Evolutionary conservation across 2,113 vertebrate species (phyloP).

Genomic region (Strix uralensis): DNA sequence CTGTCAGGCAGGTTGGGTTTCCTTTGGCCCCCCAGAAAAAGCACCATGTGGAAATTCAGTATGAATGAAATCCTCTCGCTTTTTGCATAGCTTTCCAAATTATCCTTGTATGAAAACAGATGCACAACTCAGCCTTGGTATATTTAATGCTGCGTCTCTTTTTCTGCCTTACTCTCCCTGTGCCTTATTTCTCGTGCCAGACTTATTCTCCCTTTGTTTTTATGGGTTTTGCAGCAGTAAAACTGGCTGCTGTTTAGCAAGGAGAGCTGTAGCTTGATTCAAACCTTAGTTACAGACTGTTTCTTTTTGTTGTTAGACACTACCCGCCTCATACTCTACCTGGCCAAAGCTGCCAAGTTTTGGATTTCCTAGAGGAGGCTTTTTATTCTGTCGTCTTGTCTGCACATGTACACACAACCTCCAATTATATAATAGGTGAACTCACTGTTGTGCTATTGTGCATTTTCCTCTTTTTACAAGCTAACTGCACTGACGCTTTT

Average conservation of each 20-base stretch:
- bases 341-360: slow-evolving; percentile 79
- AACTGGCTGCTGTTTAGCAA: slow-evolving; percentile 74
- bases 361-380: slow-evolving; percentile 79
- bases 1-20: background rate
- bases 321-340: slow-evolving; percentile 74
- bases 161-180: slow-evolving; percentile 14
- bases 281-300: slow-evolving; percentile 71
- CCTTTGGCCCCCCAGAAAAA: background rate
- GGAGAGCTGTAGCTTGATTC: slow-evolving; percentile 69
- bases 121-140: background rate
- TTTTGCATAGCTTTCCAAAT: slow-evolving; percentile 19
- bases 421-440: slow-evolving; percentile 80
- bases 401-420: slow-evolving; percentile 79
- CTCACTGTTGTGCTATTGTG: slow-evolving; percentile 78
- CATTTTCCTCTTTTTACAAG: slow-evolving; percentile 75
- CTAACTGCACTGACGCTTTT: slow-evolving; percentile 71
- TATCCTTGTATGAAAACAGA: slow-evolving; percentile 28
- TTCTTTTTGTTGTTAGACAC: slow-evolving; percentile 76
- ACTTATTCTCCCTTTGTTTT: slow-evolving; percentile 70
- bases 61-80: background rate
- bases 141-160: background rate
- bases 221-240: slow-evolving; percentile 65
- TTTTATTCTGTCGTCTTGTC: slow-evolving; percentile 80
- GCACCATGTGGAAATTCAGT: background rate
- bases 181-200: slow-evolving; percentile 62